Percentiles rank a stretch among this genome's conserved stretches.
phyloP scores from a whole-genome alignment of 2,888 invertebrate genomes.

The Nomada hirtipes region DNA sequence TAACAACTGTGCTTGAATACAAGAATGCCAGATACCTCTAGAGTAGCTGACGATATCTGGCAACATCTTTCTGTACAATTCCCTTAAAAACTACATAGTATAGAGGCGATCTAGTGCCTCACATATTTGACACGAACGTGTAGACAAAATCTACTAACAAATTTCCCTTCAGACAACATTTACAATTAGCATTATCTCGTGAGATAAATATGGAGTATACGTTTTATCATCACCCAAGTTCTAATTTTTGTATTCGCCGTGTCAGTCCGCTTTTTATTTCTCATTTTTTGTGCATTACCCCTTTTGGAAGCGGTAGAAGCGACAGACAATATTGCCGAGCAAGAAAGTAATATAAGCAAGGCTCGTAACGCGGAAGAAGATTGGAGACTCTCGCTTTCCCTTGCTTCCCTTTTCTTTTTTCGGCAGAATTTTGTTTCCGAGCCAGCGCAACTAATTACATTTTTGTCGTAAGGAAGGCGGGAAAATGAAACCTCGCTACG shows the following conservation, averaged over 20 bases:
- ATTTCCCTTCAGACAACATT: too few species aligned
- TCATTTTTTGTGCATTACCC: conserved; percentile 48
- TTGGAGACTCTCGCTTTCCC: conserved; percentile 28
- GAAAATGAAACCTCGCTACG: conserved; percentile 35
- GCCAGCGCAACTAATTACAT: conserved; percentile 60
- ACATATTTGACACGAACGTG: too few species aligned
- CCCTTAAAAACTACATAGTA: too few species aligned
- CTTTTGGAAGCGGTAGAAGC: conserved; percentile 11
- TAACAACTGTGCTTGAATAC: too few species aligned
- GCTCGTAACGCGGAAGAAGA: conserved; percentile 37
- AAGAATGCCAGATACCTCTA: too few species aligned
- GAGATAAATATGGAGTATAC: not conserved
- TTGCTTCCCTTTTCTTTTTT: conserved; percentile 1
- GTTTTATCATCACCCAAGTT: not conserved
- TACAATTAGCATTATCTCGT: too few species aligned
- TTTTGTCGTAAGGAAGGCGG: conserved; percentile 37
- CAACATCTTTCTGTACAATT: too few species aligned
- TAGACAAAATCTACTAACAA: too few species aligned
- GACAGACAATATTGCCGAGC: conserved; percentile 49
- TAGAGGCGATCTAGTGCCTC: too few species aligned
- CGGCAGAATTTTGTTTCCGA: conserved; percentile 52
- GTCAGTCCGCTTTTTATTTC: conserved; percentile 1
- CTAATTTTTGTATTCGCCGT: conserved; percentile 35
- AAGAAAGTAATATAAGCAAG: conserved; percentile 49
- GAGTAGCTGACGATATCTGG: too few species aligned